phyloP scores from a whole-genome alignment of 2,797 vertebrate species.

The Micropoecilia bifurca region DNA sequence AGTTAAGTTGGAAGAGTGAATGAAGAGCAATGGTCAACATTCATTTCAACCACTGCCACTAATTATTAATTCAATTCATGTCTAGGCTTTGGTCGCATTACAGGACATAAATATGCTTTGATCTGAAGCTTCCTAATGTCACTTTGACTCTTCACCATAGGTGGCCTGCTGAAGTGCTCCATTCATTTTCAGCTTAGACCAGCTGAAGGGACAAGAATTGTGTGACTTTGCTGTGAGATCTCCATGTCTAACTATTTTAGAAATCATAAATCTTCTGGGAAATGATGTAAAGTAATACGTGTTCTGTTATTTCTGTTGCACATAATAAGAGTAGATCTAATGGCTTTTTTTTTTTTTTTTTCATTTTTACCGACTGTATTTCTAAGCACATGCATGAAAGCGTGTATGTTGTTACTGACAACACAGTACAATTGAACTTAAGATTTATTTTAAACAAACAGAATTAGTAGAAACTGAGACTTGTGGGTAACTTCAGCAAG shows the following conservation, averaged over 20 bases:
- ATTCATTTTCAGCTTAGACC: background rate
- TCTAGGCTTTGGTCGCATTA: background rate
- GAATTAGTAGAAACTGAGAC: constrained; percentile 51
- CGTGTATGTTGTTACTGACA: constrained; percentile 16
- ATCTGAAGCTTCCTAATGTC: background rate
- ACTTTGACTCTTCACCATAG: too few species aligned
- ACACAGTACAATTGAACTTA: constrained; percentile 51
- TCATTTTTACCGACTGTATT: constrained; percentile 18
- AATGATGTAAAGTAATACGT: constrained; percentile 47
- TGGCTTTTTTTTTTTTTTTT: constrained; percentile 36
- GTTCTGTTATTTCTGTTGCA: constrained; percentile 52
- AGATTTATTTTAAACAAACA: constrained; percentile 41
- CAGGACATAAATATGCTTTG: background rate
- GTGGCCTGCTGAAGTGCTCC: background rate
- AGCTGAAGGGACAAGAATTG: background rate
- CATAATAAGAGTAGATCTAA: constrained; percentile 59
- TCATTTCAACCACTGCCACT: background rate
- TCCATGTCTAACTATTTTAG: constrained; percentile 48
- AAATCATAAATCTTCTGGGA: constrained; percentile 41
- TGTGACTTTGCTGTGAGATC: constrained; percentile 27
- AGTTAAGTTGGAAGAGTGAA: background rate
- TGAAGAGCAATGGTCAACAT: background rate
- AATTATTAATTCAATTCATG: background rate
- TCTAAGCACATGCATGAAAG: constrained; percentile 5
- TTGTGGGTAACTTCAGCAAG: constrained; percentile 35